Evolutionary conservation across 2,888 invertebrate genomes (phyloP), one percentile per base, ranked within the genome.

Genomic region (Megaustenia siamemsis): DNA sequence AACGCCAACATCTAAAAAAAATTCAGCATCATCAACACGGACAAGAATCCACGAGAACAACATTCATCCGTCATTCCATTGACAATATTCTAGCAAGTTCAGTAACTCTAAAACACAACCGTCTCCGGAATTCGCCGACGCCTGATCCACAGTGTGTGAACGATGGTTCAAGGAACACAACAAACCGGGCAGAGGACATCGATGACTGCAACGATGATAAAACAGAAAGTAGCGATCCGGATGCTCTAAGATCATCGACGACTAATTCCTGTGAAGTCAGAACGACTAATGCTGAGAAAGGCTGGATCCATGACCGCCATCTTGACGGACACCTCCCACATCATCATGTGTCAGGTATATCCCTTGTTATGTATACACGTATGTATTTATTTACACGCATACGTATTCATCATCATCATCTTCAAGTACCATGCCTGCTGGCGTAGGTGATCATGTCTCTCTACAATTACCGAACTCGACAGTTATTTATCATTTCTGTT

Each of bases 31-130:
- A 35, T 32, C 5, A 60, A n/a, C 60, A 21, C 5, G 5, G 4
- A 2, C 68, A 35, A 35, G 68, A 3, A 4, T 35, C 15, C 3
- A 60, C n/a, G 21, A 1, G 3, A 35, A 38, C 68, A 68, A 10
- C 38, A 5, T 45, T 28, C 32, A 73, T 49, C 6, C 49, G 77
- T 12, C 56, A 77, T 38, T 77, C 77, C 1, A 77, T 77, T 15
- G 56, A 77, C 1, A 77, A 56, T 40, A 77, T 77, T 32, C 77
- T 77, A n/a, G 77, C 77, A 53, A 24, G 38, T 77, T n/a, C 56
- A 1, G 10, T 32, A 45, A 38, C 60, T 60, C n/a, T 40, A 21
- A 1, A 32, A 35, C 32, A 21, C 21, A 49, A 49, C 1, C 49
- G 2, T 32, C 32, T 6, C 1, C 32, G 49, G 12, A 49, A 2